phyloP scores from a whole-genome alignment of 2,797 vertebrate species.

The Rhinichthys osculus region DNA sequence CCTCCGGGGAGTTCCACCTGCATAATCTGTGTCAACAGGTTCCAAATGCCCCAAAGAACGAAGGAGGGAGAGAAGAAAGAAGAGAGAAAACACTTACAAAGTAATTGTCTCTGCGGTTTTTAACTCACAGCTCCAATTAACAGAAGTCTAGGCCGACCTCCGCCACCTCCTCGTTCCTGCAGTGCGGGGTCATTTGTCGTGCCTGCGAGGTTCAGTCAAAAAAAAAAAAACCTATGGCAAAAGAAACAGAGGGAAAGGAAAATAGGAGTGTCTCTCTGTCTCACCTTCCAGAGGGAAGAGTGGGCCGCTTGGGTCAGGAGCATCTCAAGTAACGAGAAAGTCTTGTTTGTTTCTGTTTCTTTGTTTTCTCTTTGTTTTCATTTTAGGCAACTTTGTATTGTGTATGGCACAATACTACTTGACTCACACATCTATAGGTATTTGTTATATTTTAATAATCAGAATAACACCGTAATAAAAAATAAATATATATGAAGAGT shows the following conservation, averaged over 20 bases:
- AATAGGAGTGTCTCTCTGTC: background rate
- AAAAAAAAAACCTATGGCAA: constrained; percentile 14
- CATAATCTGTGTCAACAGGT: constrained; percentile 86
- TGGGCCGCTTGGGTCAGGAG: background rate
- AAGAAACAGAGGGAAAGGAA: constrained; percentile 22
- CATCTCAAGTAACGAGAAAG: background rate
- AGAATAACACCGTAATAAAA: background rate
- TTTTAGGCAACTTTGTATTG: background rate
- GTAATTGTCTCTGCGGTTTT: constrained; percentile 72
- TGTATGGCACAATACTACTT: background rate
- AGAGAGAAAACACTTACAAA: constrained; percentile 76
- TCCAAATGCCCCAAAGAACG: constrained; percentile 79
- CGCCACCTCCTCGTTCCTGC: constrained; percentile 55
- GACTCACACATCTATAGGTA: background rate
- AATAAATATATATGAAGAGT: no score
- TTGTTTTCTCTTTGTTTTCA: background rate
- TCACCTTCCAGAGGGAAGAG: background rate
- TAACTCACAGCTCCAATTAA: constrained; percentile 76
- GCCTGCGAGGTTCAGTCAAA: constrained; percentile 28
- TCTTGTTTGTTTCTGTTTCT: background rate
- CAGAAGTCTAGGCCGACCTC: constrained; percentile 49
- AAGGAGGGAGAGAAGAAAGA: constrained; percentile 76
- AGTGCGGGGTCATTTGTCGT: constrained; percentile 57
- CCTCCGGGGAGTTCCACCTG: constrained; percentile 80
- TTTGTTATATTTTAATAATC: background rate